Evolutionary conservation across 2,797 vertebrate species (phyloP), one percentile per base, ranked within the genome.

Genomic region (Champsocephalus gunnari): DNA sequence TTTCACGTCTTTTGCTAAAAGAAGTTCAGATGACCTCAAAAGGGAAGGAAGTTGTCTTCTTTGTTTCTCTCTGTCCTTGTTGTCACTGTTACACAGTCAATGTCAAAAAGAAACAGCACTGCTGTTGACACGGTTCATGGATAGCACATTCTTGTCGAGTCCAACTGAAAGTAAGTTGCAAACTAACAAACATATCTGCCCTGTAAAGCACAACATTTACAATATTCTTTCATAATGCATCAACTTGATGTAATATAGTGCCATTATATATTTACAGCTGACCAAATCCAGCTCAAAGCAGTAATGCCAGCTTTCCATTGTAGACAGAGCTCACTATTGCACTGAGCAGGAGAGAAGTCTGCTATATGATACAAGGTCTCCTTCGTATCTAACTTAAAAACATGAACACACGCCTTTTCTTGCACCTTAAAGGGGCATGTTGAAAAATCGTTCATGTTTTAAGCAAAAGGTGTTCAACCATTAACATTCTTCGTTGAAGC

Each of bases 1-100:
- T 71, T 84, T 34, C 32, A 34, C 2, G 71, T 85, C 73, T 87
- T 73, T 81, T 82, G 69, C 82, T 78, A 75, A 62, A 82, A 80
- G 80, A 48, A 69, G 58, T 44, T 77, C 63, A 70, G 69, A 69
- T 85, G 84, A 89, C 77, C 84, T 80, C 34, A 79, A 88, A 86
- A 73, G 50, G 41, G 47, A 75, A 56, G 48, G 38, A 48, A 62
- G 75, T 81, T 73, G 3, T 24, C 56, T 64, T 71, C 13, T 63
- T 50, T 66, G 24, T 10, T 73, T 50, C 59, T 43, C 28, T 57
- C 16, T 44, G 6, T 59, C 48, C 28, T 28, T 43, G 38, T 19
- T 43, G 19, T 44, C 43, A 24, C 19, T 28, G 16, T 24, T 60
- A 62, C 24, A 44, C 44, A 60, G 19, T 47, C 21, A 34, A 71